phyloP scores from a whole-genome alignment of 2,113 vertebrate species.

The Trogon melanurus region DNA sequence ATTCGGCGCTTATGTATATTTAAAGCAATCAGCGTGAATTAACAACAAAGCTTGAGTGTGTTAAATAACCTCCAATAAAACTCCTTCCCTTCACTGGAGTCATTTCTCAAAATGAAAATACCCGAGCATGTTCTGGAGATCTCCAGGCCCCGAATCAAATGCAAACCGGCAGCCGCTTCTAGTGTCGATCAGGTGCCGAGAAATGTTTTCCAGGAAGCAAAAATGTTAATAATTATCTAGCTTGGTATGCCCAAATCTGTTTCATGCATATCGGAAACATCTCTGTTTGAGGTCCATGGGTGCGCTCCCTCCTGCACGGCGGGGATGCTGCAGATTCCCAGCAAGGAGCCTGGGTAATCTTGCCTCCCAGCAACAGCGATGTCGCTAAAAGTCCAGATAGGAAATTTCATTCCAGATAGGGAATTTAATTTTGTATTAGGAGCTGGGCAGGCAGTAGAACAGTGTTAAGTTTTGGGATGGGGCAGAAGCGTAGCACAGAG shows the following conservation, averaged over 20 bases:
- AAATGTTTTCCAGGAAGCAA: neutral
- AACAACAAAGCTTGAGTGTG: neutral
- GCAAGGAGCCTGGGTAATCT: neutral
- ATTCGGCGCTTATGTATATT: neutral
- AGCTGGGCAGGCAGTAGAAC: neutral
- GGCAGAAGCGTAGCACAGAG: neutral
- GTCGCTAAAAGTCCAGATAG: neutral
- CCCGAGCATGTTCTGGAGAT: neutral
- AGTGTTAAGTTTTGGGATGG: neutral
- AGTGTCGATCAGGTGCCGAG: neutral
- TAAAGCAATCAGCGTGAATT: neutral
- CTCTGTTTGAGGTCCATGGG: neutral
- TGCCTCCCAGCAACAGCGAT: accelerated
- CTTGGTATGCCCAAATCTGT: neutral
- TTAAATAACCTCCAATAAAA: neutral
- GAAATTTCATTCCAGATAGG: neutral
- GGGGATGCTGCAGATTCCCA: neutral
- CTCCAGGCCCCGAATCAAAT: neutral
- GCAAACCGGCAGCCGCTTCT: neutral
- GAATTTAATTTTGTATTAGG: neutral
- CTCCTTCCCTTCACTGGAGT: neutral
- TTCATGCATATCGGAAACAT: neutral
- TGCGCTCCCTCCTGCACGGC: accelerated
- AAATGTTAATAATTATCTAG: neutral
- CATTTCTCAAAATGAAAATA: neutral